These are phyloP conservation scores for Barbus barbus DNA, from an alignment of 2,113 vertebrate species.

Conservation along the genomic window DNA sequence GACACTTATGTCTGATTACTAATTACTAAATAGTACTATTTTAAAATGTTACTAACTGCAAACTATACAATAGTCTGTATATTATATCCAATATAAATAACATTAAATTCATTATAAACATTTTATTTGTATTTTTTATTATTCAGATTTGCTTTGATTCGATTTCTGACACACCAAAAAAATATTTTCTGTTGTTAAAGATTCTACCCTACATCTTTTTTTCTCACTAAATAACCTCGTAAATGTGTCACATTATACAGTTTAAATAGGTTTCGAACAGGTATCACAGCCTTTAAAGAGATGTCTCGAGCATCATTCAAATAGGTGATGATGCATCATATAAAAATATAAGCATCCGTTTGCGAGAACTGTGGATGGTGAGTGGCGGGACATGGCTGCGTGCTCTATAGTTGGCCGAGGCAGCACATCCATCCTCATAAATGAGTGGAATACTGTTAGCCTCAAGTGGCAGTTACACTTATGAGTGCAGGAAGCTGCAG, in stretches of 20 bases:
- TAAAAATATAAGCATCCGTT: neutral
- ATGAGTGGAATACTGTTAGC: neutral
- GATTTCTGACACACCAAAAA: neutral
- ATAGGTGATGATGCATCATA: neutral
- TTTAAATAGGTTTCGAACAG: neutral
- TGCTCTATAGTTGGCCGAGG: neutral
- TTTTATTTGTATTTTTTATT: neutral
- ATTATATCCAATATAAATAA: too few species aligned
- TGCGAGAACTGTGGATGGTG: neutral
- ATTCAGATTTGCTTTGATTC: neutral
- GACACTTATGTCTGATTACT: too few species aligned
- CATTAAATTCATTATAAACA: neutral
- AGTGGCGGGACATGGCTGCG: neutral
- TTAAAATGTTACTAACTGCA: too few species aligned
- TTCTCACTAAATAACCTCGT: neutral
- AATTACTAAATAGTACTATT: too few species aligned
- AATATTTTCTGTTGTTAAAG: neutral
- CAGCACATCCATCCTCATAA: neutral
- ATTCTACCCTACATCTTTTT: neutral
- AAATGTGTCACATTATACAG: neutral
- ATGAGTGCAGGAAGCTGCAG: constrained; percentile 22
- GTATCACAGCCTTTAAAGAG: neutral
- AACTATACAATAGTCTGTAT: too few species aligned
- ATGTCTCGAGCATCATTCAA: neutral
- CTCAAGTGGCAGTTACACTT: neutral